phyloP scores from a whole-genome alignment of 2,888 invertebrate genomes.

The Drosophila demipolita region DNA sequence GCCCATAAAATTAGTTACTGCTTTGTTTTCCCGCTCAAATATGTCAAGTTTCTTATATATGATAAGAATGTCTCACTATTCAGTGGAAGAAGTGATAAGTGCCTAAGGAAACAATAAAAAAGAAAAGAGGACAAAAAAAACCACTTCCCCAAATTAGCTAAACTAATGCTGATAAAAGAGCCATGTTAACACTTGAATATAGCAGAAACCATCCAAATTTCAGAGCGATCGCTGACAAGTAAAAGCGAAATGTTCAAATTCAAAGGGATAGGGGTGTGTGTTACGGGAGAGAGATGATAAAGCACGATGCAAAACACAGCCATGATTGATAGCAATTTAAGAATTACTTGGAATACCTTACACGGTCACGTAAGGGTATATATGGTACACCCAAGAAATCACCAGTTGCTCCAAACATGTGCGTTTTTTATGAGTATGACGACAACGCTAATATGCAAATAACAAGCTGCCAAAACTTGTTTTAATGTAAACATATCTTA shows the following conservation, averaged over 20 bases:
- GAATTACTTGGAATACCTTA: constrained; percentile 31
- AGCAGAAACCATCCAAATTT: constrained; percentile 16
- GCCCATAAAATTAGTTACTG: constrained; percentile 18
- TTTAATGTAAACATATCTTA: constrained; percentile 7
- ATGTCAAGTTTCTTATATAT: constrained; percentile 26
- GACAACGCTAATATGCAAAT: constrained; percentile 63
- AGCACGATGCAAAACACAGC: constrained; percentile 32
- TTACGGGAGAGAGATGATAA: constrained; percentile 36
- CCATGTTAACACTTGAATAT: constrained; percentile 1
- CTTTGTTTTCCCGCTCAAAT: constrained; percentile 1
- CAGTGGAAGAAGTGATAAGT: constrained; percentile 59
- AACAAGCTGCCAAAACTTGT: constrained; percentile 29
- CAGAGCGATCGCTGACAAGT: constrained; percentile 25
- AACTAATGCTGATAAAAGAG: constrained; percentile 56
- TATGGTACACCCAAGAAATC: constrained; percentile 30
- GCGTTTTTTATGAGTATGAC: constrained; percentile 45
- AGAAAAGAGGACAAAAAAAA: neutral
- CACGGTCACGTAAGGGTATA: constrained; percentile 46
- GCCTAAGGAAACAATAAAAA: neutral
- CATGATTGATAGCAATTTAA: constrained; percentile 11
- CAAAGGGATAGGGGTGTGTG: neutral
- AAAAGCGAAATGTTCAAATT: constrained; percentile 47
- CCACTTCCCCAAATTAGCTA: constrained; percentile 71
- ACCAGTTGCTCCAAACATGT: constrained; percentile 43
- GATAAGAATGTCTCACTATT: constrained; percentile 21